A percentile compares a stretch with the other conserved stretches of the same genome.
Evolutionary conservation across 1,140 invertebrate species (phyloP).

Genomic region (Caenorhabditis briggsae): DNA sequence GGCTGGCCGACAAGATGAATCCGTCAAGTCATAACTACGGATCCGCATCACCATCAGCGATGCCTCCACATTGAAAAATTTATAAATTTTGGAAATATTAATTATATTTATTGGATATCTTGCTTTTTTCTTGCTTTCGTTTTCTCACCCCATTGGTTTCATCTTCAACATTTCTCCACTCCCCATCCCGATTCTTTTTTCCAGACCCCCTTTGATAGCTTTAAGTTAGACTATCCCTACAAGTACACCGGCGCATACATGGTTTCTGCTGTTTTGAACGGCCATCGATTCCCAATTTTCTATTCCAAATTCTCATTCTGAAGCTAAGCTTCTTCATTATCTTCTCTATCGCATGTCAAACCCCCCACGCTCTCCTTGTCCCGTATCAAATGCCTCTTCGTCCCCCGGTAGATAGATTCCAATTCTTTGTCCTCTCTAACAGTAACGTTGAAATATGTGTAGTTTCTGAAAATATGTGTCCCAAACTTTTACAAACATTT

Average conservation of each 20-base stretch:
- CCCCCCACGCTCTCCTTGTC: neutral
- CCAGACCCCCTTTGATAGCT: neutral
- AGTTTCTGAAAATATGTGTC: neutral
- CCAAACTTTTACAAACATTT: neutral
- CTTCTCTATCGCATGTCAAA: no score
- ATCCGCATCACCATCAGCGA: no score
- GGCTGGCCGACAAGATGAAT: no score
- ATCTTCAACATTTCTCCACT: neutral
- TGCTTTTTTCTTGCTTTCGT: neutral
- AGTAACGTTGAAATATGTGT: neutral
- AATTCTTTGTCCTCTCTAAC: neutral
- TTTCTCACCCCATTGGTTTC: neutral
- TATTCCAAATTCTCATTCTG: neutral
- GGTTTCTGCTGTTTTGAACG: slow-evolving; percentile 6
- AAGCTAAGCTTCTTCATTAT: slow-evolving; percentile 11
- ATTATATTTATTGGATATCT: no score
- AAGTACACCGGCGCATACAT: neutral
- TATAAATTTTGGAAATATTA: no score
- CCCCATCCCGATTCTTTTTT: neutral
- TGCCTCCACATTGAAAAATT: neutral
- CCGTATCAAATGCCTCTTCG: neutral
- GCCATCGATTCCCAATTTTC: neutral
- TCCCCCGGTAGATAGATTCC: slow-evolving; percentile 21
- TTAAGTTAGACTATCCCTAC: neutral
- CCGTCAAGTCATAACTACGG: no score